Percentiles rank a stretch among this genome's conserved stretches.
Evolutionary conservation across 2,888 invertebrate genomes (phyloP).

Genomic region (Spilarctia lutea): DNA sequence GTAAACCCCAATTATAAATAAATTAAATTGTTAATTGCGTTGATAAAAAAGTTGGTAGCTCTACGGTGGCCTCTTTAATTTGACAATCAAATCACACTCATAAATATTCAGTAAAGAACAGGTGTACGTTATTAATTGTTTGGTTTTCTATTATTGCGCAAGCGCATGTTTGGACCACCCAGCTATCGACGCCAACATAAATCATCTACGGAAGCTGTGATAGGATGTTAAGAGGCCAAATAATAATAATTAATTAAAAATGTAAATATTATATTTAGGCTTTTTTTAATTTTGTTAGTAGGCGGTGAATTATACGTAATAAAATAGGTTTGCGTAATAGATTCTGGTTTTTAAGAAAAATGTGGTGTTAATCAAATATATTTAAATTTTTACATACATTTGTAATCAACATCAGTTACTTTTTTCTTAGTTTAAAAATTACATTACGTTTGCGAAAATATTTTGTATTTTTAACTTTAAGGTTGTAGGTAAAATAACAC

Average conservation of each 20-base stretch:
- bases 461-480: too few relatives aligned
- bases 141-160: conserved; percentile 31
- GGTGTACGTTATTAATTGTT: conserved; percentile 55
- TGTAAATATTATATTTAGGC: conserved; percentile 27
- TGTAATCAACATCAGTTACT: too few relatives aligned
- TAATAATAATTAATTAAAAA: conserved; percentile 46
- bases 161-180: conserved; percentile 43
- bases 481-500: too few relatives aligned
- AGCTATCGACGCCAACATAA: conserved; percentile 39
- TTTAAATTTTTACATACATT: too few relatives aligned
- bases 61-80: conserved; percentile 1
- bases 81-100: conserved; percentile 33
- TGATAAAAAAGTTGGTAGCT: not conserved
- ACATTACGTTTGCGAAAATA: too few relatives aligned
- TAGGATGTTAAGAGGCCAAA: conserved; percentile 27
- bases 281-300: conserved; percentile 10
- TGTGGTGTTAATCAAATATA: not conserved
- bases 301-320: not conserved
- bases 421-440: too few relatives aligned
- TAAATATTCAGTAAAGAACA: conserved; percentile 44
- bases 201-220: conserved; percentile 47
- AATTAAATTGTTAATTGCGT: not conserved
- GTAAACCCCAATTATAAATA: not conserved
- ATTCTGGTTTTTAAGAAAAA: not conserved
- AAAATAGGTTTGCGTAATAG: not conserved